These are phyloP conservation scores for Mesoligia furuncula DNA, from an alignment of 2,888 invertebrate genomes.

Conservation along the genomic window DNA sequence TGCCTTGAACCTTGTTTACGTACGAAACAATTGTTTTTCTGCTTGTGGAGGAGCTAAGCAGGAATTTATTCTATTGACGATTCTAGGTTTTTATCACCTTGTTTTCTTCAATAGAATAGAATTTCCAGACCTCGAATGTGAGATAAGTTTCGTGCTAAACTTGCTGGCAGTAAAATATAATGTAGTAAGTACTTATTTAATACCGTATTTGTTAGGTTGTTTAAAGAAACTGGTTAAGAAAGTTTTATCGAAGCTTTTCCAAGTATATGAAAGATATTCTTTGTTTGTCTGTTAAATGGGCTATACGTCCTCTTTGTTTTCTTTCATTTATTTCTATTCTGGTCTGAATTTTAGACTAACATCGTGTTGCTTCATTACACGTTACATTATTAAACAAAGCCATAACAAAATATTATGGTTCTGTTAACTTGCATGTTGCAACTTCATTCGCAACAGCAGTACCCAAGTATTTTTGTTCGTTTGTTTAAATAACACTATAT, in stretches of 20 bases:
- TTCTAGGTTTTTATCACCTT: slow-evolving; percentile 58
- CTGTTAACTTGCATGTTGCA: slow-evolving; percentile 28
- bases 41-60: slow-evolving; percentile 36
- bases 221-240: neutral
- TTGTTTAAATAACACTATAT: slow-evolving; percentile 25
- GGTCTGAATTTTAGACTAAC: slow-evolving; percentile 4
- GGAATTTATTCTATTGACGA: slow-evolving; percentile 56
- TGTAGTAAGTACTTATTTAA: slow-evolving; percentile 17
- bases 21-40: slow-evolving; percentile 56
- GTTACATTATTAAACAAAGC: slow-evolving; percentile 14
- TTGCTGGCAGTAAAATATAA: slow-evolving; percentile 20
- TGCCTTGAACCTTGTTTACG: slow-evolving; percentile 67
- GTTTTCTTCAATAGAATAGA: slow-evolving; percentile 44
- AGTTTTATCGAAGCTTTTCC: neutral
- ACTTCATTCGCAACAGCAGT: slow-evolving; percentile 20
- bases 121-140: slow-evolving; percentile 14
- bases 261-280: slow-evolving; percentile 7
- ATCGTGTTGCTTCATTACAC: slow-evolving; percentile 5
- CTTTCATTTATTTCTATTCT: slow-evolving; percentile 8
- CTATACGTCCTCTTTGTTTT: neutral
- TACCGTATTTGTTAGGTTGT: slow-evolving; percentile 21
- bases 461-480: slow-evolving; percentile 20
- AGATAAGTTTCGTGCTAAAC: slow-evolving; percentile 10
- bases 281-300: slow-evolving; percentile 6
- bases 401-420: slow-evolving; percentile 43